Percentiles rank a stretch among this genome's conserved stretches.
phyloP scores from a whole-genome alignment of 2,113 vertebrate genomes.

The Lynx canadensis region DNA sequence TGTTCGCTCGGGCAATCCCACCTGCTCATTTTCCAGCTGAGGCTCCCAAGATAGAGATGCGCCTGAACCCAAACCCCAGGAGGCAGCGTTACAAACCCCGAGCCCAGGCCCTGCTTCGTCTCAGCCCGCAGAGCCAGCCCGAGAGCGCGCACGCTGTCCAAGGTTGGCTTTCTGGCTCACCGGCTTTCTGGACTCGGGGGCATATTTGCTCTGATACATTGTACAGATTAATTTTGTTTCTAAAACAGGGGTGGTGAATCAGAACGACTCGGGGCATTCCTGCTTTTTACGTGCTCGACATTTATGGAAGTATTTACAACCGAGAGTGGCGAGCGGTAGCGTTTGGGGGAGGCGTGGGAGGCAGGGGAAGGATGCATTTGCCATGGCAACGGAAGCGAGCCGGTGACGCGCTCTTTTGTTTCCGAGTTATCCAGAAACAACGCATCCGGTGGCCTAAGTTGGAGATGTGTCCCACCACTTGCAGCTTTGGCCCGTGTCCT shows the following conservation, averaged over 20 bases:
- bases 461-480: slow-evolving; percentile 42
- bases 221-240: slow-evolving; percentile 77
- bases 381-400: slow-evolving; percentile 77
- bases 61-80: background rate
- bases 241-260: slow-evolving; percentile 77
- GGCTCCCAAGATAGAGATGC: too few relatives aligned
- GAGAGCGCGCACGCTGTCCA: accelerated
- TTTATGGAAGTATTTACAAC: slow-evolving; percentile 80
- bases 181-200: slow-evolving; percentile 57
- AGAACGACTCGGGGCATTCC: slow-evolving; percentile 72
- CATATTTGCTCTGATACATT: slow-evolving; percentile 68
- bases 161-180: background rate
- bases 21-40: background rate
- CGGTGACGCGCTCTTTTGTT: slow-evolving; percentile 62
- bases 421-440: slow-evolving; percentile 52
- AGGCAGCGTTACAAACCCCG: background rate
- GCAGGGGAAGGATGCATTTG: slow-evolving; percentile 43
- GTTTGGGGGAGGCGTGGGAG: slow-evolving; percentile 54
- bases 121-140: background rate
- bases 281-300: slow-evolving; percentile 74
- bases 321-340: slow-evolving; percentile 70
- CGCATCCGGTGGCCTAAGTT: slow-evolving; percentile 46
- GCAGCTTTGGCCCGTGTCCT: slow-evolving; percentile 59
- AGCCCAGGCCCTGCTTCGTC: background rate
- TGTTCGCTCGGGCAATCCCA: background rate